Base-by-base conservation (phyloP, 2,888 invertebrate genomes). In the Sphaerophoria rueppellii region DNA sequence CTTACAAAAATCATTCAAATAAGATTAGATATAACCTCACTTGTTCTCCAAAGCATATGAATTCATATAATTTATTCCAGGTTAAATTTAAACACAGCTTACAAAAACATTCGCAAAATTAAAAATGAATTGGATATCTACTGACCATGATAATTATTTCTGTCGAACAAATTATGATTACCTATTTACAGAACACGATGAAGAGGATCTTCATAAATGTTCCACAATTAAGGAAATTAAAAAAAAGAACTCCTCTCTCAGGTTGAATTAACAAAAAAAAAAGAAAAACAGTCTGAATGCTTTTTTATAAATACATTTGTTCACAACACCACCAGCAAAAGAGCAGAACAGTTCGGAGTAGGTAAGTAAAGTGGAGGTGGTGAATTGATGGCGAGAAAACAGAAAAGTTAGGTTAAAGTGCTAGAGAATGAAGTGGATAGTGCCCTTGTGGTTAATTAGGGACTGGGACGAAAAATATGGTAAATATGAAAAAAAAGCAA, bases 381-480 rank as follows among this genome's bases (percentile, higher is more conserved):
- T 12, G 34, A 34, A 24, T 24, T 24, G 14, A 35, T 57, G n/a
- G 46, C 40, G 6, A 40, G 43, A 4, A 6, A 40, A 40, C 16
- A 32, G 40, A 7, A 55, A 34, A 50, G 52, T 52, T 12, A 43
- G 34, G 16, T 24, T 46, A 37, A 35, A 77, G 52, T 65, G 54
- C 57, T 67, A 61, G 48, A 58, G 63, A 63, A 70, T 74, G 46
- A 71, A 79, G 79, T 79, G 74, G 58, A 74, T 82, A 79, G 79
- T 79, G 70, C 79, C 79, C 82, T 83, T 83, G 74, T 71, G 71
- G 82, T 75, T 83, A 83, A 83, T 83, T 83, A 83, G 71, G 74
- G 57, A 52, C 61, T 55, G 4, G 50, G 50, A 6, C 35, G 74
- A 69, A 63, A 50, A 57, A 24, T 24, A 24, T 24, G 24, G 24